Conservation (phyloP, 2,888 invertebrate species). For the Sylvicola cinctus region DNA sequence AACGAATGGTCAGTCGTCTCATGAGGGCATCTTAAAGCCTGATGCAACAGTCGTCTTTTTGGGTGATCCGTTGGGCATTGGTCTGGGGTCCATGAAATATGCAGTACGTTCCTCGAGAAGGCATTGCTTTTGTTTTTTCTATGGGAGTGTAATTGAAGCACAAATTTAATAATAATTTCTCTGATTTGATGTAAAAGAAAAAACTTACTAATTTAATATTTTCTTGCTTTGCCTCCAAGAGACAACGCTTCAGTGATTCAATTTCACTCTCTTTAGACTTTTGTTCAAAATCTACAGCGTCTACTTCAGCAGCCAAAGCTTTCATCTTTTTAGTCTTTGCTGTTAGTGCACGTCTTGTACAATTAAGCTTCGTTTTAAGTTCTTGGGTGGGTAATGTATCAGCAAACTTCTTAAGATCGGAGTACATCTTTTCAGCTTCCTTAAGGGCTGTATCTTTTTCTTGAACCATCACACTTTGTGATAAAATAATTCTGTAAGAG, state of each 20-base stretch:
- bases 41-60: no score
- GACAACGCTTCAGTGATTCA: conserved; percentile 14
- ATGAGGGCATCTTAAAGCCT: no score
- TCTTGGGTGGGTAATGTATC: conserved; percentile 14
- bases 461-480: conserved; percentile 13
- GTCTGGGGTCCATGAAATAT: no score
- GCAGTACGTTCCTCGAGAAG: conserved; percentile 2
- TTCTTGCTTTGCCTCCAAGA: conserved; percentile 17
- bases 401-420: conserved; percentile 14
- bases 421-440: conserved; percentile 13
- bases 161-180: background rate
- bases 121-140: conserved; percentile 6
- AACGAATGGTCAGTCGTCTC: no score
- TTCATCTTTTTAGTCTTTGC: conserved; percentile 15
- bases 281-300: conserved; percentile 19
- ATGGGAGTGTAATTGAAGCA: background rate
- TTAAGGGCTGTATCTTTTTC: conserved; percentile 14
- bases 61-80: no score
- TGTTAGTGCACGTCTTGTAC: conserved; percentile 15
- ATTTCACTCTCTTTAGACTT: conserved; percentile 17
- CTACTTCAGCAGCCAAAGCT: conserved; percentile 19
- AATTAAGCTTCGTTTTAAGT: conserved; percentile 18
- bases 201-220: conserved; percentile 7
- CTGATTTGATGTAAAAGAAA: background rate
- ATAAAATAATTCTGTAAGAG: conserved; percentile 16